phyloP scores from a whole-genome alignment of 1,140 invertebrate genomes.

The Nymphalis io region DNA sequence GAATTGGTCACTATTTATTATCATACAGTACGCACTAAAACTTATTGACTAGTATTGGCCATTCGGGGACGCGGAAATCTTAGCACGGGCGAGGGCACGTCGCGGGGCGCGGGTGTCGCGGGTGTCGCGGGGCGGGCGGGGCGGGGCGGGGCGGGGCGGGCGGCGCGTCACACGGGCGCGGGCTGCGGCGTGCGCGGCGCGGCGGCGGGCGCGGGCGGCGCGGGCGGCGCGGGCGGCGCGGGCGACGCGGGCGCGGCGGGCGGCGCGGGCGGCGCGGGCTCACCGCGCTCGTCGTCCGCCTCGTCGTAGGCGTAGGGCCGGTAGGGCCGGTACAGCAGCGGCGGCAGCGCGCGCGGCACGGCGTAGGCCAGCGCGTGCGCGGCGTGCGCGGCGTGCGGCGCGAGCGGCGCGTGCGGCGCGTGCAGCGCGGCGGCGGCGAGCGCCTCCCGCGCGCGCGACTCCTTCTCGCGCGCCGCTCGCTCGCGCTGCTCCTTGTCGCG shows the following conservation, averaged over 20 bases:
- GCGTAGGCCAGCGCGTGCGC: slow-evolving; percentile 53
- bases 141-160: not conserved
- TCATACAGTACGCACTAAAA: not conserved
- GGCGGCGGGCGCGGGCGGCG: slow-evolving; percentile 17
- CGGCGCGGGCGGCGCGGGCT: slow-evolving; percentile 24
- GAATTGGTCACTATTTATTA: slow-evolving; percentile 1
- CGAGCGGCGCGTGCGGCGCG: slow-evolving; percentile 46
- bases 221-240: slow-evolving; percentile 16
- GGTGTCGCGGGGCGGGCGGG: not conserved
- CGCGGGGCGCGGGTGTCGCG: slow-evolving; percentile 1
- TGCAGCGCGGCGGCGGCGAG: slow-evolving; percentile 51
- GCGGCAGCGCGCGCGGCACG: slow-evolving; percentile 55
- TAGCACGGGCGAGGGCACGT: not conserved
- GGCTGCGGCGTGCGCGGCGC: slow-evolving; percentile 31
- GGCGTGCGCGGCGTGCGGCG: slow-evolving; percentile 50
- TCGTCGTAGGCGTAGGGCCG: slow-evolving; percentile 43
- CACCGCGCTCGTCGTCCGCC: slow-evolving; percentile 37
- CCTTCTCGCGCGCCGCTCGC: slow-evolving; percentile 63
- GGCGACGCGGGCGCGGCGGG: slow-evolving; percentile 33
- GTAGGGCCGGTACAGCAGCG: slow-evolving; percentile 59
- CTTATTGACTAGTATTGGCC: slow-evolving; percentile 7
- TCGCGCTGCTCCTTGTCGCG: slow-evolving; percentile 67
- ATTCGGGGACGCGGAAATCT: not conserved
- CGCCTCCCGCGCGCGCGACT: slow-evolving; percentile 52
- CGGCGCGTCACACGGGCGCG: slow-evolving; percentile 34